Evolutionary conservation across 2,113 vertebrate species (phyloP).

Genomic region (Phylloscopus trochilus): DNA sequence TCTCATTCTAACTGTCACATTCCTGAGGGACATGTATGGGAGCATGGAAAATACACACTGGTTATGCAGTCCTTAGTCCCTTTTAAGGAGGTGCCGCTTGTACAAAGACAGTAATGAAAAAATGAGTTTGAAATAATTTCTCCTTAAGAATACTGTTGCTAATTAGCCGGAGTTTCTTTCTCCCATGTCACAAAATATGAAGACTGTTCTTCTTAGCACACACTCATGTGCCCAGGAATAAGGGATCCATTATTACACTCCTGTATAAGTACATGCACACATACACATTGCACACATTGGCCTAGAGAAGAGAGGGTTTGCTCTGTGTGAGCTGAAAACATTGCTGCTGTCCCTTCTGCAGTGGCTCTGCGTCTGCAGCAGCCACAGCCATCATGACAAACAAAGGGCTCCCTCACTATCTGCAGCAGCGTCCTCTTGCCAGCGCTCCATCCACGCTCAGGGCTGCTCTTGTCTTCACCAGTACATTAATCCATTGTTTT

Average conservation of each 20-base stretch:
- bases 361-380: neutral
- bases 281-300: fast-evolving
- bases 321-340: neutral
- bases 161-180: neutral
- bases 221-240: neutral
- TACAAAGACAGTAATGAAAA: neutral
- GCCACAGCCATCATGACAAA: neutral
- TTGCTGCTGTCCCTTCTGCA: neutral
- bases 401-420: neutral
- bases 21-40: neutral
- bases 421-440: neutral
- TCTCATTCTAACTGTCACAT: neutral
- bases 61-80: neutral
- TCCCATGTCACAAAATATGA: fast-evolving
- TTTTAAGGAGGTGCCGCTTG: neutral
- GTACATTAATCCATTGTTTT: conserved; percentile 34
- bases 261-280: neutral
- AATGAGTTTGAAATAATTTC: neutral
- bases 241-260: neutral
- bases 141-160: neutral
- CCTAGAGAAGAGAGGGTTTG: neutral
- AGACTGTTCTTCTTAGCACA: neutral
- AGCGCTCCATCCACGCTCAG: neutral
- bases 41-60: fast-evolving
- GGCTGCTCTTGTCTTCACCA: neutral